These are phyloP conservation scores for Alloscopus bannaensis DNA, from an alignment of 2,888 invertebrate genomes.

Conservation along the genomic window DNA sequence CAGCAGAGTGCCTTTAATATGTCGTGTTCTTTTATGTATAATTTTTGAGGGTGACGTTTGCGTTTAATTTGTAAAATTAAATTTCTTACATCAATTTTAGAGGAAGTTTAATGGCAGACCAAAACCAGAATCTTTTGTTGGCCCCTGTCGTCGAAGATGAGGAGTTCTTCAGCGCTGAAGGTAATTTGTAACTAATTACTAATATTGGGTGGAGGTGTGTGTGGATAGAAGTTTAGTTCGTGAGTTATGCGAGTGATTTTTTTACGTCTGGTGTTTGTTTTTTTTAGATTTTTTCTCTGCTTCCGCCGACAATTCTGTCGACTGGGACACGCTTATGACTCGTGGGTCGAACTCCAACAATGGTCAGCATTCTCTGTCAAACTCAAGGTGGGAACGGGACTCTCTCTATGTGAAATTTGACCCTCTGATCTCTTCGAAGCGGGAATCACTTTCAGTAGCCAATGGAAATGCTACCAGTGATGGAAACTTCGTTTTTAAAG, in stretches of 20 bases:
- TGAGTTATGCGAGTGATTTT: neutral
- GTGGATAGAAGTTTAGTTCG: neutral
- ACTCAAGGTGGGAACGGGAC: constrained; percentile 44
- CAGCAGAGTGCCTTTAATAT: neutral
- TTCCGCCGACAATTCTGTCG: constrained; percentile 15
- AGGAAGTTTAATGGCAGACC: constrained; percentile 13
- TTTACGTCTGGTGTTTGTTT: neutral
- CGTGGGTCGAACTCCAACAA: constrained; percentile 19
- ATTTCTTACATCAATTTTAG: neutral
- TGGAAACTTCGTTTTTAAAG: constrained; percentile 24
- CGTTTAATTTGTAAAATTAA: neutral
- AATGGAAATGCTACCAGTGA: constrained; percentile 1
- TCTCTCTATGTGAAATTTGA: constrained; percentile 49
- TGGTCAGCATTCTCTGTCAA: neutral
- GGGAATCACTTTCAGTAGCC: neutral
- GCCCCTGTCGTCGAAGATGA: constrained; percentile 28
- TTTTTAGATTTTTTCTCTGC: neutral
- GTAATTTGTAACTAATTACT: neutral
- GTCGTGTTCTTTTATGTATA: too few species aligned
- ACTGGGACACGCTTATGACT: constrained; percentile 36
- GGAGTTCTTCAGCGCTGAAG: constrained; percentile 37
- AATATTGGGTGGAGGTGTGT: neutral
- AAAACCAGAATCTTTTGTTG: constrained; percentile 39
- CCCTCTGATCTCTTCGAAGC: constrained; percentile 29
- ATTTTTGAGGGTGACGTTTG: too few species aligned